Base-by-base conservation (phyloP, 2,113 vertebrate genomes). In the Sorex fumeus region DNA sequence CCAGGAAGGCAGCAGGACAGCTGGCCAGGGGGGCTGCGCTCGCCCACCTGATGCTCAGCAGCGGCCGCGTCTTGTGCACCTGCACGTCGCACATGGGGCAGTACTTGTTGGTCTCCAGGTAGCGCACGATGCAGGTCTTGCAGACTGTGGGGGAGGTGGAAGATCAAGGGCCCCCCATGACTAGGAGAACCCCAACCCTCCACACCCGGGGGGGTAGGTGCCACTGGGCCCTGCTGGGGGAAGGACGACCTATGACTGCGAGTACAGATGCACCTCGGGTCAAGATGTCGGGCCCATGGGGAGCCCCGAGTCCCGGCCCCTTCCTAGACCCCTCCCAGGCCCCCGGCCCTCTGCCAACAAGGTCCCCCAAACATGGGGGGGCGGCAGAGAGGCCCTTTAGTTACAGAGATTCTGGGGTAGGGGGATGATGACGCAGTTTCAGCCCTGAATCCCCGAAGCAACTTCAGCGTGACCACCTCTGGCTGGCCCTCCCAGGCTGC, bases 31-130 rank as follows among this genome's bases (percentile, higher is more conserved):
- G 40, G 25, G 27, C 43, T 1, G 60, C 2, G 34, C 27, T 0
- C 8, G 40, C 96, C 96, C 95, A 99, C 99, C 98, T 98, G 97
- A 99, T 98, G 96, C 99, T 99, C 97, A 99, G 98, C 91, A 99
- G 98, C 11, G 99, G 99, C 84, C 99, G 98, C 3, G 98, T 99
- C 97, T 99, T 99, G 92, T 99, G 99, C 66, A 99, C 99, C 91
- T 99, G 99, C 36, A 98, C 98, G 1, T 99, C 99, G 76, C 99
- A 99, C 98, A 99, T 98, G 87, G 99, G 99, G 97, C 99, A 99
- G 97, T 98, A 99, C 93, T 99, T 99, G 97, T 99, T 99, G 7
- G 99, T 99, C 97, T 99, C 99, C 96, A 99, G 98, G 97, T 99
- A 99, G 89, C 98, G 98, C 82, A 99, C 99, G 16, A 99, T 99